Evolutionary conservation across 2,113 vertebrate genomes (phyloP).

Genomic region (Coryphaenoides rupestris): DNA sequence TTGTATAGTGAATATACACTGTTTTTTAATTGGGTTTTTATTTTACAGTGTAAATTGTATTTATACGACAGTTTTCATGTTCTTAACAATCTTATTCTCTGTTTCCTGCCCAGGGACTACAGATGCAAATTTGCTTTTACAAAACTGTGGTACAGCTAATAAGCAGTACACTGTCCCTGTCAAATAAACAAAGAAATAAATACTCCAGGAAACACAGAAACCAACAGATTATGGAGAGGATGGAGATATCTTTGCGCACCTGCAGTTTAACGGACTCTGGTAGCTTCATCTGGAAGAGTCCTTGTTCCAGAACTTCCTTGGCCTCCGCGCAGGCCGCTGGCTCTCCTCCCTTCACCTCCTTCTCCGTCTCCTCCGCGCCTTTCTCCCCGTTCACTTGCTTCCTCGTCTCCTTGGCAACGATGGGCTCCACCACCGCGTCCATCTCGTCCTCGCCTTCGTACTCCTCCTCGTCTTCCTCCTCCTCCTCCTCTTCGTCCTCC

Average conservation of each 20-base stretch:
- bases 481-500: slow-evolving; percentile 25
- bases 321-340: slow-evolving; percentile 46
- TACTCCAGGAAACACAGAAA: too few relatives aligned
- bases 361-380: slow-evolving; percentile 63
- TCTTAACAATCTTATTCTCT: too few relatives aligned
- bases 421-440: slow-evolving; percentile 23
- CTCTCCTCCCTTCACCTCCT: slow-evolving; percentile 43
- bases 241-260: slow-evolving; percentile 56
- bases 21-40: too few relatives aligned
- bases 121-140: too few relatives aligned
- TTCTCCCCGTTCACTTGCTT: slow-evolving; percentile 52
- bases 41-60: too few relatives aligned
- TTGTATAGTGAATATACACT: too few relatives aligned
- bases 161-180: too few relatives aligned
- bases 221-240: too few relatives aligned
- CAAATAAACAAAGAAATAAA: too few relatives aligned
- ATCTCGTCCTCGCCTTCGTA: slow-evolving; percentile 55
- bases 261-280: slow-evolving; percentile 93
- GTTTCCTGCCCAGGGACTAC: too few relatives aligned
- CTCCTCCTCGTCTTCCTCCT: slow-evolving; percentile 54
- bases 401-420: slow-evolving; percentile 32
- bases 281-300: slow-evolving; percentile 92
- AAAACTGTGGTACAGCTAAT: too few relatives aligned
- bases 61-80: too few relatives aligned
- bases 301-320: slow-evolving; percentile 75